These are phyloP conservation scores for Ornithorhynchus anatinus DNA, from an alignment of 2,113 vertebrate genomes.

Conservation along the genomic window DNA sequence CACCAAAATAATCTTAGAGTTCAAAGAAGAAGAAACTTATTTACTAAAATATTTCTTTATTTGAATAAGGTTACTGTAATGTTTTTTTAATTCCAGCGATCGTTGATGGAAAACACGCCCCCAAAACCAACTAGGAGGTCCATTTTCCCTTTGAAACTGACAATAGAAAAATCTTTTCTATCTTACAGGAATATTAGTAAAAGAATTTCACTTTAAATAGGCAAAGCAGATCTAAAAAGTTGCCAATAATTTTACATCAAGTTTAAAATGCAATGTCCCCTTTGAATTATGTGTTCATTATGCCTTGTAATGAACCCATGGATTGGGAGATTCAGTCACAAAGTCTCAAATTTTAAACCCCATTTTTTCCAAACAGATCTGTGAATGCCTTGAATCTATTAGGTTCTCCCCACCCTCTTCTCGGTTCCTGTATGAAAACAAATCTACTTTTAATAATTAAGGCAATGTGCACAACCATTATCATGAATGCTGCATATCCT, in stretches of 20 bases:
- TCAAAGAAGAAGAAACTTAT: conserved; percentile 37
- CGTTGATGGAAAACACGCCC: conserved; percentile 60
- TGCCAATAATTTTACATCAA: conserved; percentile 32
- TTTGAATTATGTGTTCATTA: background rate
- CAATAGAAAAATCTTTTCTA: conserved; percentile 44
- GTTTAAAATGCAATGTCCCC: conserved; percentile 19
- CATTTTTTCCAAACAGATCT: conserved; percentile 16
- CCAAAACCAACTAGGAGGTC: conserved; percentile 45
- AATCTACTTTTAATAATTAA: conserved; percentile 29
- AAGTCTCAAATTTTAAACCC: background rate
- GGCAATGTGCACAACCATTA: conserved; percentile 1
- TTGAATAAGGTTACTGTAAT: conserved; percentile 66
- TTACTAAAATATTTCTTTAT: conserved; percentile 80
- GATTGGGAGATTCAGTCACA: conserved; percentile 4
- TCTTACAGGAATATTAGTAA: conserved; percentile 46
- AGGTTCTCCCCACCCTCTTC: conserved; percentile 20
- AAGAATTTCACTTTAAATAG: conserved; percentile 38
- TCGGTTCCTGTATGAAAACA: conserved; percentile 12
- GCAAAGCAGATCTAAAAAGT: conserved; percentile 36
- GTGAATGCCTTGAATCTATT: conserved; percentile 52
- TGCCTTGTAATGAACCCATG: background rate
- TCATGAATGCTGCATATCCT: background rate
- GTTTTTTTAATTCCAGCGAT: conserved; percentile 58
- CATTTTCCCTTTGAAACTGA: conserved; percentile 41
- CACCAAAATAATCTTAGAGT: background rate